Percentiles rank a stretch among this genome's conserved stretches.
These are phyloP conservation scores for Galagoides demidoff DNA, from an alignment of 2,797 vertebrate species.

Conservation along the genomic window DNA sequence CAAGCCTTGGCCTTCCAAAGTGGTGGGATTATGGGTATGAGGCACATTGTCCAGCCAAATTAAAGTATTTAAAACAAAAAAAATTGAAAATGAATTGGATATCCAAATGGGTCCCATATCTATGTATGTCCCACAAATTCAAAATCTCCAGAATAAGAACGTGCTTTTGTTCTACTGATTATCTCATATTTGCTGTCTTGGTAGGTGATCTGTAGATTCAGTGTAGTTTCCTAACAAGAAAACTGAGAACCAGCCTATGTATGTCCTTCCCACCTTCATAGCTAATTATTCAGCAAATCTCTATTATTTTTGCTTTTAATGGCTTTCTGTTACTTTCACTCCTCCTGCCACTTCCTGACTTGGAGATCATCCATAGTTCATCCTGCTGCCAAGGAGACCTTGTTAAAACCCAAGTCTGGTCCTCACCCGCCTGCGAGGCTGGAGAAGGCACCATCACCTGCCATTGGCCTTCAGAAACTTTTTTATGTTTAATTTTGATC, in stretches of 20 bases:
- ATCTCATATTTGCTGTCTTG: neutral
- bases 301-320: neutral
- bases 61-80: neutral
- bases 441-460: neutral
- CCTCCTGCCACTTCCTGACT: neutral
- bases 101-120: neutral
- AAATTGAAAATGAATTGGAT: neutral
- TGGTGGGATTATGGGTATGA: neutral
- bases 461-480: neutral
- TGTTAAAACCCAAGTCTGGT: neutral
- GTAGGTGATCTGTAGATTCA: neutral
- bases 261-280: neutral
- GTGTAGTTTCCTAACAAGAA: neutral
- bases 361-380: neutral
- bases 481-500: neutral
- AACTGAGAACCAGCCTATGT: neutral
- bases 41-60: neutral
- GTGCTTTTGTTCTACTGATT: neutral
- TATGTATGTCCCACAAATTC: neutral
- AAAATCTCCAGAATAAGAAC: conserved; percentile 10
- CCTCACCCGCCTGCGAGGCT: neutral
- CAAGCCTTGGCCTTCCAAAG: neutral
- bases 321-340: conserved; percentile 6
- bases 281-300: neutral
- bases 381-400: neutral